These are phyloP conservation scores for Pangasius macronema DNA, from an alignment of 2,797 vertebrate genomes.

Conservation along the genomic window DNA sequence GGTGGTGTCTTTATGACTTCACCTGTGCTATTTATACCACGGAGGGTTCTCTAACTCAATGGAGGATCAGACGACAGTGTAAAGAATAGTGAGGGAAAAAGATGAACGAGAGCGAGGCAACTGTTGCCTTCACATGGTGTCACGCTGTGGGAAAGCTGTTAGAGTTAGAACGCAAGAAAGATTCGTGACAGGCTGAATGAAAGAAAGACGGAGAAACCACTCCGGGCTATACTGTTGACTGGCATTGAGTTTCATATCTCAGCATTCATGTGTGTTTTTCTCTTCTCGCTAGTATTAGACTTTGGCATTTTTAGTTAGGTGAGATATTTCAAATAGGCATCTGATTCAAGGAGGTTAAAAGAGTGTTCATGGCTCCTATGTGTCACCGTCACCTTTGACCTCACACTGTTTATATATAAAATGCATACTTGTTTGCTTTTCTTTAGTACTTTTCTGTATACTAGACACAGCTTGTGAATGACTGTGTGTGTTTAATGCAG, in stretches of 20 bases:
- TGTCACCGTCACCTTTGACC: neutral
- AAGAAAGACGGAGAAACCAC: constrained; percentile 33
- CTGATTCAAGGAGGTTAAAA: neutral
- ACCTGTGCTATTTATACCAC: neutral
- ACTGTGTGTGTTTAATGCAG: too few relatives aligned
- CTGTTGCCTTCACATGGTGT: constrained; percentile 44
- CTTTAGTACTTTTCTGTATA: neutral
- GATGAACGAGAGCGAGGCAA: neutral
- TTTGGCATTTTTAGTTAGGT: constrained; percentile 53
- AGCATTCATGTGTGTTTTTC: constrained; percentile 49
- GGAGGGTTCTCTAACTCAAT: neutral
- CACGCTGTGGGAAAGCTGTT: constrained; percentile 38
- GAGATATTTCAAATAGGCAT: constrained; percentile 55
- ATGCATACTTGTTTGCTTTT: neutral
- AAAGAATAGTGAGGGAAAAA: neutral
- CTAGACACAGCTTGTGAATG: neutral
- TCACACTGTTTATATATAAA: neutral
- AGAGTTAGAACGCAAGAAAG: constrained; percentile 15
- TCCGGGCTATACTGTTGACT: constrained; percentile 37
- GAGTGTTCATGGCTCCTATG: neutral
- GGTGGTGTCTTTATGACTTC: neutral
- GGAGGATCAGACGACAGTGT: neutral
- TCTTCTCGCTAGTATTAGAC: constrained; percentile 40
- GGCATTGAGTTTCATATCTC: constrained; percentile 62
- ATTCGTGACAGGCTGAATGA: neutral